Evolutionary conservation across 2,888 invertebrate genomes (phyloP).

Genomic region (Cremastobaeus sp.): DNA sequence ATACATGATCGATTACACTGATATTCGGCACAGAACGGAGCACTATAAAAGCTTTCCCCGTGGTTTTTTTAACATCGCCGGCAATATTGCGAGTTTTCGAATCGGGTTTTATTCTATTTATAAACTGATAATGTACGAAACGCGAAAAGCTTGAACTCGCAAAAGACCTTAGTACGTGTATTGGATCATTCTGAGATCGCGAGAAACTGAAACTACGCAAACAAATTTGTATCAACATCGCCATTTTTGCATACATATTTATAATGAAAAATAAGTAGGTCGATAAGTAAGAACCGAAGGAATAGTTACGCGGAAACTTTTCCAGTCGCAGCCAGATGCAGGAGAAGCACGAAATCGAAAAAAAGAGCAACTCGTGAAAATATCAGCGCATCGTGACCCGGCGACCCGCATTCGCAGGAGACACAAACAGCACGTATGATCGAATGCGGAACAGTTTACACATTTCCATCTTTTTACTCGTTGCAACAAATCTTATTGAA

Average conservation of each 20-base stretch:
- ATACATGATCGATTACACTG: too few relatives aligned
- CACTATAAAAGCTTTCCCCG: too few relatives aligned
- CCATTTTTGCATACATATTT: neutral
- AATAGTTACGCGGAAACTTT: neutral
- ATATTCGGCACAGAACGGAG: too few relatives aligned
- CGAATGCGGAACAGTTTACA: neutral
- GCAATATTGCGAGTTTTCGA: too few relatives aligned
- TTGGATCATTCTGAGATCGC: too few relatives aligned
- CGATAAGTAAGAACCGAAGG: neutral
- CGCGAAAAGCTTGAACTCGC: too few relatives aligned
- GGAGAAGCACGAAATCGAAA: conserved; percentile 10
- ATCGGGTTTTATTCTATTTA: too few relatives aligned
- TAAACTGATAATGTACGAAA: too few relatives aligned
- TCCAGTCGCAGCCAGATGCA: neutral
- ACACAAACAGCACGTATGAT: neutral
- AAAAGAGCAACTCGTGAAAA: conserved; percentile 5
- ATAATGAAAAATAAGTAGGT: conserved; percentile 1
- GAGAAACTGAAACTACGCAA: too few relatives aligned
- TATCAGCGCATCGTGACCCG: conserved; percentile 7
- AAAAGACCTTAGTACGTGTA: neutral
- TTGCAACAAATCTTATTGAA: conserved; percentile 7
- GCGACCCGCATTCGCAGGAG: neutral
- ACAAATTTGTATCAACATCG: neutral
- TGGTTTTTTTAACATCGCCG: too few relatives aligned
- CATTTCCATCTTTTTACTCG: neutral